Evolutionary conservation across 2,113 vertebrate genomes (phyloP).

Genomic region (Tenebrosternarchus preto): DNA sequence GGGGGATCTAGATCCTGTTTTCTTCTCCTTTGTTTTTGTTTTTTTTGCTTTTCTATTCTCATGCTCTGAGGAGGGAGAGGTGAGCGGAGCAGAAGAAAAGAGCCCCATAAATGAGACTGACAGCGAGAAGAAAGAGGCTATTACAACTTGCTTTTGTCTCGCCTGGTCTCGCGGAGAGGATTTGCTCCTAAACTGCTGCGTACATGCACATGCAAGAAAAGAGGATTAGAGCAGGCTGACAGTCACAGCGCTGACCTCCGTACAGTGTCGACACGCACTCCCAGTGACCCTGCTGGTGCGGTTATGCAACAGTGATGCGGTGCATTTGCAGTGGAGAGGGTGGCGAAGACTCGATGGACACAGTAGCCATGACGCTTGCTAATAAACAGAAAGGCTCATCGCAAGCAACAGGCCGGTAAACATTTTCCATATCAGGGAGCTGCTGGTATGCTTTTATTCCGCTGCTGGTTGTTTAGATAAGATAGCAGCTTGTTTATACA

Average conservation of each 20-base stretch:
- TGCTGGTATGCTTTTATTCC: constrained; percentile 21
- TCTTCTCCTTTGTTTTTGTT: background rate
- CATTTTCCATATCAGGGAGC: constrained; percentile 6
- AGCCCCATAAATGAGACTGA: constrained; percentile 61
- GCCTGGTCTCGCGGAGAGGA: constrained; percentile 33
- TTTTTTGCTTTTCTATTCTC: no score
- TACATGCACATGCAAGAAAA: constrained; percentile 33
- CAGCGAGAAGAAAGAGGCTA: constrained; percentile 46
- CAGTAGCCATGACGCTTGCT: constrained; percentile 1
- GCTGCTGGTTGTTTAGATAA: constrained; percentile 14
- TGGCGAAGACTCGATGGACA: background rate
- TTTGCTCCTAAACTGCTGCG: constrained; percentile 52
- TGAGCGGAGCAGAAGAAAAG: constrained; percentile 1
- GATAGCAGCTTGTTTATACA: constrained; percentile 19
- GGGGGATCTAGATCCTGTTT: background rate
- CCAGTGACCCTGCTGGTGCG: background rate
- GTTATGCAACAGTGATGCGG: constrained; percentile 1
- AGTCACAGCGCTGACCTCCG: background rate
- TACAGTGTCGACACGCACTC: background rate
- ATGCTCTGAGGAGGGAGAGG: constrained; percentile 40
- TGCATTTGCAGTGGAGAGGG: background rate
- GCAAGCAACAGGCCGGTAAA: constrained; percentile 11
- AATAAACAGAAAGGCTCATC: background rate
- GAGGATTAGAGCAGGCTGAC: constrained; percentile 31
- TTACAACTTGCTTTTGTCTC: constrained; percentile 38